Evolutionary conservation across 2,888 invertebrate species (phyloP), one percentile per base, ranked within the genome.

Genomic region (Dryadula phaetusa): DNA sequence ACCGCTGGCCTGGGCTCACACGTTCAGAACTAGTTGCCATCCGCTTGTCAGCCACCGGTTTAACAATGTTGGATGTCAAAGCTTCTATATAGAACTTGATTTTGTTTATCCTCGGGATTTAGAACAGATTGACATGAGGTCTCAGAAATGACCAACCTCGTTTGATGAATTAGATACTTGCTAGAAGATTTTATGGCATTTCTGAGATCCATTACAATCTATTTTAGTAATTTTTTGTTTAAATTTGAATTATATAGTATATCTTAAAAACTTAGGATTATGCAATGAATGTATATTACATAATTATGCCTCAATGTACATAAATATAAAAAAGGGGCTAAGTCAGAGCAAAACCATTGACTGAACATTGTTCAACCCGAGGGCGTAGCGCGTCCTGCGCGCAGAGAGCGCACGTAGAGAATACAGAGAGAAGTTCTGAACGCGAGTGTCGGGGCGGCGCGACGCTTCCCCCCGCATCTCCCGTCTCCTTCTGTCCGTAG

Each of bases 401-500:
- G 52, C 54, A 62, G 28, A 37, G 18, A 12, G 28, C 37, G 20
- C 8, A 8, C 8, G 28, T 16, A 18, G 18, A 18, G 60, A 12
- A 40, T 8, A 40, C 54, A 58, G 52, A 66, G 64, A 62, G 67
- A 54, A 70, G 80, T 79, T 85, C 85, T 82, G 87, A 88, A 82
- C 84, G 79, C 75, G 72, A 70, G 77, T 74, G 77, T 78, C 77
- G 77, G 80, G 80, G 80, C 79, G 79, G 81, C 79, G 80, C 78
- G 82, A 83, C 89, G 91, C 90, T 89, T 90, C 92, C 86, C 90
- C 90, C 91, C 91, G 90, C 91, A 90, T 84, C 90, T 90, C 90
- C 90, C 91, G 83, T 90, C 86, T 90, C 90, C 91, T 88, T 92
- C 91, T 91, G 91, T 92, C 92, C 92, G 92, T 92, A 92, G 92